Percentiles rank a stretch among this genome's conserved stretches.
These are phyloP conservation scores for Drosophila bipectinata DNA, from an alignment of 1,140 invertebrate species.

Conservation along the genomic window DNA sequence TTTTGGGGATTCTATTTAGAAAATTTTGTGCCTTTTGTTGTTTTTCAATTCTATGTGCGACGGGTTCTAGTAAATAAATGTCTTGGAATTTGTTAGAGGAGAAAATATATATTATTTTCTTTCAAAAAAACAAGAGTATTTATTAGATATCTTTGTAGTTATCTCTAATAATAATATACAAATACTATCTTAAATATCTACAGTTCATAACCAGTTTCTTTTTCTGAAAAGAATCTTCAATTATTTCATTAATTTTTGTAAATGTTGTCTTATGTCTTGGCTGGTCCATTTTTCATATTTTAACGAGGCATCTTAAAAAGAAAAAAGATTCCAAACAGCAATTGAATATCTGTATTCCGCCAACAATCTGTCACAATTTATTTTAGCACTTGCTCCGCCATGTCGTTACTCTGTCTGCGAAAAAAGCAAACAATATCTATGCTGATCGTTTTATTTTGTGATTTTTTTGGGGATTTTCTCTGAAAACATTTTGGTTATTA, in stretches of 20 bases:
- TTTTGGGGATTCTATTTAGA: constrained; percentile 22
- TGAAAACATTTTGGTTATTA: constrained; percentile 45
- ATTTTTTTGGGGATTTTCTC: constrained; percentile 52
- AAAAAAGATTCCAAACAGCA: constrained; percentile 59
- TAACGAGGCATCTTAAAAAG: constrained; percentile 61
- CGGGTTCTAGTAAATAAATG: constrained; percentile 54
- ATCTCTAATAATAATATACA: no score
- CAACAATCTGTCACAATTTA: constrained; percentile 65
- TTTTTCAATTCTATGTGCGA: constrained; percentile 34
- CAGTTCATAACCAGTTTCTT: no score
- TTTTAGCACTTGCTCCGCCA: constrained; percentile 56
- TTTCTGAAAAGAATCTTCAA: constrained; percentile 11
- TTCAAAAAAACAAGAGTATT: neutral
- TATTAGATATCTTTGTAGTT: neutral
- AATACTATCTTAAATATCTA: no score
- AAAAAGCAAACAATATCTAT: constrained; percentile 24
- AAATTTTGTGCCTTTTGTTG: constrained; percentile 9
- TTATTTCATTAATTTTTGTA: constrained; percentile 33
- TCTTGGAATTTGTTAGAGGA: constrained; percentile 51
- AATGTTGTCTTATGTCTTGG: constrained; percentile 19
- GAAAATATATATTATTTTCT: constrained; percentile 10
- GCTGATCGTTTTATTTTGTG: constrained; percentile 8
- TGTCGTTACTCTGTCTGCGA: constrained; percentile 47
- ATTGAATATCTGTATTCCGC: constrained; percentile 21
- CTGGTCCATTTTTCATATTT: constrained; percentile 59